Percentiles rank a stretch among this genome's conserved stretches.
phyloP scores from a whole-genome alignment of 2,797 vertebrate species.

The Fundulus diaphanus region DNA sequence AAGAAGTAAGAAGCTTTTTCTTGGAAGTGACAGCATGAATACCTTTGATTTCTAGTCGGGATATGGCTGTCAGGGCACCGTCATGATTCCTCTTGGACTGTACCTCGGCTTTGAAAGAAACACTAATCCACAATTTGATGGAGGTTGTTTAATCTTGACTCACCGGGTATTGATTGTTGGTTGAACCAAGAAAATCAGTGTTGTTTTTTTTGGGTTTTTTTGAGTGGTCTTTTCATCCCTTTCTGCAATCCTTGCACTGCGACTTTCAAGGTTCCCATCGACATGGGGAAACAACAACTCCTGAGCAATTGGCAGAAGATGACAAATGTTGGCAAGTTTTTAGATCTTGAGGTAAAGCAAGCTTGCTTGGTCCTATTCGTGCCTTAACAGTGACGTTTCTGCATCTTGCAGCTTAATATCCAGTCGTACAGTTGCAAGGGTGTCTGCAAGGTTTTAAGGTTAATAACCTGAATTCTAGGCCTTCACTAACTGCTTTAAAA shows the following conservation, averaged over 20 bases:
- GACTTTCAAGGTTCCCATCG: background rate
- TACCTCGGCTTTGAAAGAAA: slow-evolving; percentile 21
- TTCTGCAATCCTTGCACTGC: background rate
- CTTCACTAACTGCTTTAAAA: background rate
- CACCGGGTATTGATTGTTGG: background rate
- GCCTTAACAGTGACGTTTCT: background rate
- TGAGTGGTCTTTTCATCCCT: background rate
- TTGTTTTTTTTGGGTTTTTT: background rate
- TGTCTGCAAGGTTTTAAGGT: background rate
- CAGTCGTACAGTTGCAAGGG: background rate
- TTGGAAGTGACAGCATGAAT: slow-evolving; percentile 26
- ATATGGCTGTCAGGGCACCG: slow-evolving; percentile 4
- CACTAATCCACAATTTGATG: slow-evolving; percentile 15
- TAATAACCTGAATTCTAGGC: background rate
- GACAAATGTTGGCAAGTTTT: background rate
- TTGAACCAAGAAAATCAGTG: background rate
- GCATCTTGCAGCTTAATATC: background rate
- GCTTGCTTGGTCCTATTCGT: background rate
- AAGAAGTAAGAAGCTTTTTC: slow-evolving; percentile 20
- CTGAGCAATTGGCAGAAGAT: background rate
- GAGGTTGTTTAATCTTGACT: slow-evolving; percentile 1
- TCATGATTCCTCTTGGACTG: slow-evolving; percentile 19
- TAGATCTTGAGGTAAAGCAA: background rate
- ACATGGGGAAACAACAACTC: background rate
- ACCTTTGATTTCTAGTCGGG: slow-evolving; percentile 18